Evolutionary conservation across 37 sponge, comb jelly and placozoan genomes (phyloP).

Genomic region (Haliclona indistincta): DNA sequence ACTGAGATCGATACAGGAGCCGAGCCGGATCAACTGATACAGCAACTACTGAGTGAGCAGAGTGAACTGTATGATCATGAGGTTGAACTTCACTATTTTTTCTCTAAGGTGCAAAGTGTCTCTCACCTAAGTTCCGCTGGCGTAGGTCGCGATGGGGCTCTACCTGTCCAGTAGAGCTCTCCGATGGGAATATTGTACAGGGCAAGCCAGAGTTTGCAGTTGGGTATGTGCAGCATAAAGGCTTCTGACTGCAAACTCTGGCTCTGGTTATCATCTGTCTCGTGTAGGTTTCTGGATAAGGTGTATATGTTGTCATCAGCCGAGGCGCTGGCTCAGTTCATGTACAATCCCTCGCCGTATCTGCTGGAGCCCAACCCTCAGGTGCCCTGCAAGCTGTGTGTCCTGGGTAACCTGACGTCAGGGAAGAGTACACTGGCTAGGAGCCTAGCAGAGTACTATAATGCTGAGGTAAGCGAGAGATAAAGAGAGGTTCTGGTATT

Average conservation of each 20-base stretch:
- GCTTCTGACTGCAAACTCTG: neutral
- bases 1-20: constrained; percentile 54
- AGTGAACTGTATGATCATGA: neutral
- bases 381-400: constrained; percentile 89
- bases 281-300: constrained; percentile 86
- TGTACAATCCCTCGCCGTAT: constrained; percentile 70
- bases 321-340: constrained; percentile 78
- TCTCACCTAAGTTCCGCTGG: constrained; percentile 84
- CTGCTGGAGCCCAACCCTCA: constrained; percentile 87
- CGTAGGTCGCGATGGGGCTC: constrained; percentile 86
- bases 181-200: constrained; percentile 74
- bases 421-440: constrained; percentile 80
- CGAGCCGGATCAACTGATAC: constrained; percentile 53
- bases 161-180: constrained; percentile 87
- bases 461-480: constrained; percentile 67
- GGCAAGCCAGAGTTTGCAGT: constrained; percentile 86
- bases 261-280: neutral
- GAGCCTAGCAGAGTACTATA: constrained; percentile 75
- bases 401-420: constrained; percentile 88
- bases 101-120: neutral
- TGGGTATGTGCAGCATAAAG: constrained; percentile 39
- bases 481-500: too few species aligned
- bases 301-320: constrained; percentile 92
- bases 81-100: neutral
- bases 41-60: constrained; percentile 29